These are phyloP conservation scores for Antheraea assamensis DNA, from an alignment of 2,888 invertebrate species.

Conservation along the genomic window DNA sequence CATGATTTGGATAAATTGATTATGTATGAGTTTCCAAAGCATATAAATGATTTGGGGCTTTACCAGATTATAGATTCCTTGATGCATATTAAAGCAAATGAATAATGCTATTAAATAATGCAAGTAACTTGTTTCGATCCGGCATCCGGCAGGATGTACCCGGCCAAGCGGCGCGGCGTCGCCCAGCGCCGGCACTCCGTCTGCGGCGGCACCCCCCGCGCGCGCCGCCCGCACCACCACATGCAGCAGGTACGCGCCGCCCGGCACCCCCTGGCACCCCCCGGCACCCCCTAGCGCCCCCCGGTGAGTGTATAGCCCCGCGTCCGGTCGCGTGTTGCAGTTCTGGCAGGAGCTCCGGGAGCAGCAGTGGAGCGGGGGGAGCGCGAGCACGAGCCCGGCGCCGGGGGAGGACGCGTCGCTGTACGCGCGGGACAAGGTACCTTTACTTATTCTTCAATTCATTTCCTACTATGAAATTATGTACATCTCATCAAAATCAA, in stretches of 20 bases:
- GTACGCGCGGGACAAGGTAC: conserved; percentile 85
- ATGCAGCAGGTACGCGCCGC: conserved; percentile 84
- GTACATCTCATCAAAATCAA: no score
- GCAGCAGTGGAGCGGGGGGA: conserved; percentile 53
- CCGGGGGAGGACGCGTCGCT: conserved; percentile 79
- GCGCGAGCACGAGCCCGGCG: conserved; percentile 54
- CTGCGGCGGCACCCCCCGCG: conserved; percentile 89
- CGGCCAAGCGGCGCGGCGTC: conserved; percentile 86
- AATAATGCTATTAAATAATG: no score
- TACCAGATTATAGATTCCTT: no score
- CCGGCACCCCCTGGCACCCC: no score
- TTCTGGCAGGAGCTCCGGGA: conserved; percentile 89
- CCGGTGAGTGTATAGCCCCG: no score
- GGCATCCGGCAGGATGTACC: conserved; percentile 85
- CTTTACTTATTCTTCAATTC: no score
- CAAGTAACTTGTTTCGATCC: background rate
- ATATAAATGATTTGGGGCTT: no score
- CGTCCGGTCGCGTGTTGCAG: conserved; percentile 58
- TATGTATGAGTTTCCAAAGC: no score
- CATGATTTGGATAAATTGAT: no score
- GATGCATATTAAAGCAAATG: no score
- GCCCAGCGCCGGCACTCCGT: conserved; percentile 90
- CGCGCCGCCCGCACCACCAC: conserved; percentile 82
- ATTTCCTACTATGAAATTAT: no score
- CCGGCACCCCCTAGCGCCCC: no score